phyloP scores from a whole-genome alignment of 2,797 vertebrate genomes.

The Sitta carolinensis region DNA sequence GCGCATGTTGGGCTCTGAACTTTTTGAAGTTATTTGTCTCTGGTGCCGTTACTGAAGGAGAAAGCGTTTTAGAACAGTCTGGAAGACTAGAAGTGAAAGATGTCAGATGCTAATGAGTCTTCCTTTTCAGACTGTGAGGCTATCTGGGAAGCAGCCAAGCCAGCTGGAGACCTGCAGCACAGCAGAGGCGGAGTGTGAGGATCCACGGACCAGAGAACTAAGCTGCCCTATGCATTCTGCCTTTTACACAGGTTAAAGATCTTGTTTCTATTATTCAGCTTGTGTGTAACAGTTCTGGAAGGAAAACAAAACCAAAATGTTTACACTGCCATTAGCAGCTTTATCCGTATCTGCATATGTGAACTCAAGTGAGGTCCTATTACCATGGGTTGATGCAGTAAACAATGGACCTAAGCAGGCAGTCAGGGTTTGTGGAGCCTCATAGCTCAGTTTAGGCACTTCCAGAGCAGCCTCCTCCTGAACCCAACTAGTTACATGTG shows the following conservation, averaged over 20 bases:
- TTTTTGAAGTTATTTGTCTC: neutral
- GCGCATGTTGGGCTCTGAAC: neutral
- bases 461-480: neutral
- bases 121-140: neutral
- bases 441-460: neutral
- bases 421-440: neutral
- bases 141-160: neutral
- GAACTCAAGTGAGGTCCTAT: neutral
- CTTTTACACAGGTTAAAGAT: neutral
- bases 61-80: neutral
- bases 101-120: neutral
- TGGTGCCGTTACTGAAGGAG: neutral
- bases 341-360: neutral
- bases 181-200: neutral
- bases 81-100: neutral
- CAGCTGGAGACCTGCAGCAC: neutral
- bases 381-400: neutral
- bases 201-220: neutral
- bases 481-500: neutral
- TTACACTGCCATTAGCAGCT: neutral
- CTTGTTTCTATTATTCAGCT: neutral
- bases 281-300: neutral
- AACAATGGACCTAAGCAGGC: accelerated
- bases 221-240: neutral
- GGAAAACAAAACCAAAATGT: neutral